Base-by-base conservation (phyloP, 2,888 invertebrate species). In the Diaphora mendica region DNA sequence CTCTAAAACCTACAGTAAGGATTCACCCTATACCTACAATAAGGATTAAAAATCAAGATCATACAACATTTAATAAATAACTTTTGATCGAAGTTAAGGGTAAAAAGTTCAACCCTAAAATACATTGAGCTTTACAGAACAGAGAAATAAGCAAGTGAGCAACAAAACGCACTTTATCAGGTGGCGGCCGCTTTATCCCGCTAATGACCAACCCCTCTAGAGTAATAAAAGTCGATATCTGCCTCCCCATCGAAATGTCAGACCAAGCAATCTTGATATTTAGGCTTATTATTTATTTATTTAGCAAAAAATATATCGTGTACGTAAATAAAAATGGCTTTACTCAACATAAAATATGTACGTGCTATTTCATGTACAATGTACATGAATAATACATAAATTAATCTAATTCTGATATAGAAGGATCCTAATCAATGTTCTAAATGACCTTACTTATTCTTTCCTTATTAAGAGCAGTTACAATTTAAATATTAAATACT, bases 141-240 rank as follows among this genome's bases (percentile, higher is more conserved):
- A 87, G 87, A 90, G 90, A 89, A 92, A 91, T 92, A 95, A 94
- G 84, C 84, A 84, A 84, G 93, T 89, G 93, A 94, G 95, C 94
- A 95, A 95, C 94, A 95, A 95, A 95, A 94, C 95, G 94, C 95
- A 95, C 94, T 95, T 95, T 94, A 95, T 95, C 94, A 95, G 95
- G 95, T 95, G 95, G 93, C 94, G 92, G 93, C 89, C 93, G 95
- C 94, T 95, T 95, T 95, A 95, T 94, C 90, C 93, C 89, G 92
- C 94, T 95, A 95, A 95, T 95, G 95, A 95, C 94, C 94, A 93
- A 92, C 94, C 94, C 94, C 94, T 93, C 94, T 86, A 87, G 91
- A 91, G 93, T 94, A 95, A 95, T 95, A 95, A 94, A 95, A 95
- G 95, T 95, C 95, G 94, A 94, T 94, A 94, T 91, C 92, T 92